Percentiles rank a stretch among this genome's conserved stretches.
These are phyloP conservation scores for Paramuricea clavata DNA, from an alignment of 92 coral and sea anemone genomes.

Conservation along the genomic window DNA sequence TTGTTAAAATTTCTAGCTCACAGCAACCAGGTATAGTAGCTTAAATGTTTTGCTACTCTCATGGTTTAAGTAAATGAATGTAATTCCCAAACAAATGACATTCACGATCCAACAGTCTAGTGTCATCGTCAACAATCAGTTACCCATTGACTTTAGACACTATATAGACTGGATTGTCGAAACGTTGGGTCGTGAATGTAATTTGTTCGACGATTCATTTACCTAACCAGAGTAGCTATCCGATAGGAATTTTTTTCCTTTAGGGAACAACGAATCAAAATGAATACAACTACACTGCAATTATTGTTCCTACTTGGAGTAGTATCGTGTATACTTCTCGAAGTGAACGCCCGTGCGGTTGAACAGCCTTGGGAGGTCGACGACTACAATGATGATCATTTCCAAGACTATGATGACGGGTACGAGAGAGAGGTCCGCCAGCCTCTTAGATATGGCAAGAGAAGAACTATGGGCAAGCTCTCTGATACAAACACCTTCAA, in stretches of 20 bases:
- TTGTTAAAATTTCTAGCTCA: not conserved
- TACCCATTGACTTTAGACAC: no score
- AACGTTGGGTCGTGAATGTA: no score
- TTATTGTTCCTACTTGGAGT: conserved; percentile 25
- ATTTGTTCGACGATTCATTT: not conserved
- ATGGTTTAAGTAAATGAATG: no score
- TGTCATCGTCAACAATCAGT: no score
- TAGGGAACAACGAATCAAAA: not conserved
- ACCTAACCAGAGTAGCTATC: not conserved
- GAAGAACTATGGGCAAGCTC: not conserved
- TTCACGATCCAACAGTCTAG: no score
- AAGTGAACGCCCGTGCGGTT: not conserved
- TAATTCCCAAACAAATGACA: no score
- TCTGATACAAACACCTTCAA: not conserved
- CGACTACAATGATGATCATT: not conserved
- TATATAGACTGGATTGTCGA: no score
- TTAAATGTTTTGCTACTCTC: no score
- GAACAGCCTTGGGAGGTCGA: conserved; percentile 12
- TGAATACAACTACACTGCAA: conserved; percentile 14
- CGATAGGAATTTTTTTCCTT: not conserved
- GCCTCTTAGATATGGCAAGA: conserved; percentile 22
- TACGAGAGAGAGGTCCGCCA: conserved; percentile 24
- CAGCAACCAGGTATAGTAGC: not conserved
- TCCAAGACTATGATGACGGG: not conserved
- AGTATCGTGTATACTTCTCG: not conserved